phyloP scores from a whole-genome alignment of 2,888 invertebrate genomes.

The Tinea semifulvella region DNA sequence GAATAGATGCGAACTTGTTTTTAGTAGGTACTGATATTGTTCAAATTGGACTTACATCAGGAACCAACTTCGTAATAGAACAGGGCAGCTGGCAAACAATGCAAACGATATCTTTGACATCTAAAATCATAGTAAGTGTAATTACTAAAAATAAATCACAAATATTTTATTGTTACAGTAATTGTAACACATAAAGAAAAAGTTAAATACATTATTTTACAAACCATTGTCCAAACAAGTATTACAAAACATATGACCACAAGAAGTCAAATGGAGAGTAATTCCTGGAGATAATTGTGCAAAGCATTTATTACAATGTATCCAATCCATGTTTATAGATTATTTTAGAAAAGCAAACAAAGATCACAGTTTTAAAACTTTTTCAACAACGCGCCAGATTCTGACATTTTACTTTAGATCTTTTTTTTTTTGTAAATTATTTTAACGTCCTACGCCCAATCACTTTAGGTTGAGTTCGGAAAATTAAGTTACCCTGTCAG shows the following conservation, averaged over 20 bases:
- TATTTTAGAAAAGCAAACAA: not conserved
- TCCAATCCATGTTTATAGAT: constrained; percentile 51
- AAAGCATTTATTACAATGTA: constrained; percentile 62
- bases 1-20: not conserved
- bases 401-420: not conserved
- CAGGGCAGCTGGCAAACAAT: constrained; percentile 53
- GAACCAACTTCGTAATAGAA: constrained; percentile 37
- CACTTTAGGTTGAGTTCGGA: too few relatives aligned
- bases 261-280: constrained; percentile 56
- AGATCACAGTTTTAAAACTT: not conserved
- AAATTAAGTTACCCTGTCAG: too few relatives aligned
- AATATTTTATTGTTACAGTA: too few relatives aligned
- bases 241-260: constrained; percentile 64
- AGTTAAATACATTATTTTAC: too few relatives aligned
- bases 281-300: constrained; percentile 51
- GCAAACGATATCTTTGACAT: constrained; percentile 48
- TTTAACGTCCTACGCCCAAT: too few relatives aligned
- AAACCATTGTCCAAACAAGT: constrained; percentile 51
- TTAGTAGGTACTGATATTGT: not conserved
- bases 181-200: too few relatives aligned
- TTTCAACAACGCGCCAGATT: constrained; percentile 1
- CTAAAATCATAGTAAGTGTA: too few relatives aligned
- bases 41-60: constrained; percentile 11
- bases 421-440: too few relatives aligned
- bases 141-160: too few relatives aligned